phyloP scores from a whole-genome alignment of 2,888 invertebrate species.

The Pterobdella sp. region DNA sequence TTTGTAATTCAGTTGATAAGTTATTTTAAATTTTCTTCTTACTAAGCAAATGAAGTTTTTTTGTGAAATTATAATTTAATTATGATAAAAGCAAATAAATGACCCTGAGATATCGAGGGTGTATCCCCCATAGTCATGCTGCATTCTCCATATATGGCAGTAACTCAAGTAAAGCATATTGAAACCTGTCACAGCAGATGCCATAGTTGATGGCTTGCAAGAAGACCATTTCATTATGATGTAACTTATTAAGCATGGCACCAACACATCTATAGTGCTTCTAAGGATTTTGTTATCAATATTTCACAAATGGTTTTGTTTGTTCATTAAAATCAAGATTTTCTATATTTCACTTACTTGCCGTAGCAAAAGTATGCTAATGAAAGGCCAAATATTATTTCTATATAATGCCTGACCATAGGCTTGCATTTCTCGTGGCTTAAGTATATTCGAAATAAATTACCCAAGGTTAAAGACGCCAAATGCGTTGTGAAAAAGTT shows the following conservation, averaged over 20 bases:
- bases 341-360: conserved; percentile 29
- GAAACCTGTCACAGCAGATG: conserved; percentile 39
- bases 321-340: neutral
- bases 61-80: too few species aligned
- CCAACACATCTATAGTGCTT: conserved; percentile 35
- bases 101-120: conserved; percentile 82
- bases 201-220: conserved; percentile 33
- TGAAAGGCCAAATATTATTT: conserved; percentile 34
- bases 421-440: conserved; percentile 15
- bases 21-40: too few species aligned
- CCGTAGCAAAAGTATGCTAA: conserved; percentile 38
- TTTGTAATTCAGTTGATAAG: too few species aligned
- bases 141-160: conserved; percentile 76
- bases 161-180: conserved; percentile 71
- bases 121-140: conserved; percentile 77
- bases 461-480: conserved; percentile 32
- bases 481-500: conserved; percentile 37
- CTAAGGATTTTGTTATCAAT: conserved; percentile 27
- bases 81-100: too few species aligned
- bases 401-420: conserved; percentile 34
- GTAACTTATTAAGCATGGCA: conserved; percentile 33
- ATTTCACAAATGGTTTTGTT: neutral
- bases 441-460: conserved; percentile 31
- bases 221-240: conserved; percentile 33
- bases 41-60: too few species aligned